These are phyloP conservation scores for Magallana angulata DNA, from an alignment of 1,140 invertebrate genomes.

Conservation along the genomic window DNA sequence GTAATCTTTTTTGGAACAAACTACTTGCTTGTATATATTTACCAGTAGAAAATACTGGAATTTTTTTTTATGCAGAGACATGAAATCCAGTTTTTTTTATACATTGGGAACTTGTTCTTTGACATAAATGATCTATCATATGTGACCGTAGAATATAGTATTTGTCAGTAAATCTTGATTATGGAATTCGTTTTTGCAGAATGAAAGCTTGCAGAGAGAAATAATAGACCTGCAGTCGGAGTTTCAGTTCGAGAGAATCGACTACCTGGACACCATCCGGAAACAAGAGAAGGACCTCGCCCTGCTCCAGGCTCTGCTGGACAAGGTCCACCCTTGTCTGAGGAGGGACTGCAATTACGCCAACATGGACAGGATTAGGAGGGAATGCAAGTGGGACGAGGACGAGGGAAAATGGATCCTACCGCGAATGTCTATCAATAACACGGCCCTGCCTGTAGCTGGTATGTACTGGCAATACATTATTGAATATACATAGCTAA, in stretches of 20 bases:
- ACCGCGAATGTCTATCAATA: conserved; percentile 84
- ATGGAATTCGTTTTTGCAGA: conserved; percentile 59
- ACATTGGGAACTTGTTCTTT: no score
- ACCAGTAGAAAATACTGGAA: no score
- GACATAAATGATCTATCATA: no score
- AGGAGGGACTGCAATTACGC: conserved; percentile 87
- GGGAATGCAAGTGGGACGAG: conserved; percentile 88
- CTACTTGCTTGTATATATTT: no score
- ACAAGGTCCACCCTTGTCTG: conserved; percentile 86
- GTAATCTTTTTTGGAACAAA: no score
- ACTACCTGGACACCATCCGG: conserved; percentile 91
- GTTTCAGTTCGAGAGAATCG: conserved; percentile 90
- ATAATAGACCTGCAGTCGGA: conserved; percentile 90
- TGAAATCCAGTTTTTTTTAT: no score
- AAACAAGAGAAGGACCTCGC: conserved; percentile 87
- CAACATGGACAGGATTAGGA: conserved; percentile 82
- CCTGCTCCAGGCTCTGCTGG: conserved; percentile 84
- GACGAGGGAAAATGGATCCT: conserved; percentile 87
- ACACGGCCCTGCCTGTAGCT: conserved; percentile 85
- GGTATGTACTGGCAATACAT: conserved; percentile 51
- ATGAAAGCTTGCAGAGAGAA: conserved; percentile 82
- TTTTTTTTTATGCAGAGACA: no score
- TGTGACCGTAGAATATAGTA: background rate
- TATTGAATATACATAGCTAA: no score
- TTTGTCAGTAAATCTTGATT: no score